A percentile compares a stretch with the other conserved stretches of the same genome.
These are phyloP conservation scores for Centroberyx gerrardi DNA, from an alignment of 2,797 vertebrate species.

Conservation along the genomic window DNA sequence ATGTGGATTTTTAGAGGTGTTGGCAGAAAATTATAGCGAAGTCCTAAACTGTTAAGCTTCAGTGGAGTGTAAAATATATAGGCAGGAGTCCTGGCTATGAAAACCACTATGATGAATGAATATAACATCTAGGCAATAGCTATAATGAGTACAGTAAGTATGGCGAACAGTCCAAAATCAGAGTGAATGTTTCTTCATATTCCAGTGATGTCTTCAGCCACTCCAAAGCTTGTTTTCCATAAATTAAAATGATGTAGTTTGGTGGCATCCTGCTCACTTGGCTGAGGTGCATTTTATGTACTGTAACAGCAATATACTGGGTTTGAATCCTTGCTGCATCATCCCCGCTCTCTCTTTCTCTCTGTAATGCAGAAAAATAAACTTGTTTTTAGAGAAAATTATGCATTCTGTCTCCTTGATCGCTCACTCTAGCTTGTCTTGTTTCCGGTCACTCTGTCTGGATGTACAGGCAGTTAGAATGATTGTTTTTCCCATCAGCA, in stretches of 20 bases:
- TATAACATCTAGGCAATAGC: neutral
- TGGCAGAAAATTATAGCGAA: neutral
- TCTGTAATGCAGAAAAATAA: no score
- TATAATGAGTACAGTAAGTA: neutral
- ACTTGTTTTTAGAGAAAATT: no score
- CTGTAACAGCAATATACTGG: no score
- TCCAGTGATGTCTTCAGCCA: neutral
- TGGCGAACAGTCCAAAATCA: neutral
- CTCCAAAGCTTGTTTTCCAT: neutral
- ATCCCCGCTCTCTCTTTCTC: no score
- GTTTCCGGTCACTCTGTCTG: neutral
- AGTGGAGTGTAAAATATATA: neutral
- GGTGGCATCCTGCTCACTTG: no score
- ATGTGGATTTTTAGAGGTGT: neutral
- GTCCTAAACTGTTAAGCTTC: neutral
- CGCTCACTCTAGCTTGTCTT: conserved; percentile 26
- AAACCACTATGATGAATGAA: no score
- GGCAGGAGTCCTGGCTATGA: neutral
- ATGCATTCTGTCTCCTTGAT: neutral
- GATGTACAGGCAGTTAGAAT: neutral
- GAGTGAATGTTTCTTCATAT: neutral
- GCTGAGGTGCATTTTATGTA: no score
- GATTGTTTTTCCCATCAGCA: conserved; percentile 32
- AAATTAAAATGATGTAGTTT: neutral
- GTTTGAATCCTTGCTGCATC: no score